phyloP scores from a whole-genome alignment of 1,140 invertebrate species.

The Formica exsecta region DNA sequence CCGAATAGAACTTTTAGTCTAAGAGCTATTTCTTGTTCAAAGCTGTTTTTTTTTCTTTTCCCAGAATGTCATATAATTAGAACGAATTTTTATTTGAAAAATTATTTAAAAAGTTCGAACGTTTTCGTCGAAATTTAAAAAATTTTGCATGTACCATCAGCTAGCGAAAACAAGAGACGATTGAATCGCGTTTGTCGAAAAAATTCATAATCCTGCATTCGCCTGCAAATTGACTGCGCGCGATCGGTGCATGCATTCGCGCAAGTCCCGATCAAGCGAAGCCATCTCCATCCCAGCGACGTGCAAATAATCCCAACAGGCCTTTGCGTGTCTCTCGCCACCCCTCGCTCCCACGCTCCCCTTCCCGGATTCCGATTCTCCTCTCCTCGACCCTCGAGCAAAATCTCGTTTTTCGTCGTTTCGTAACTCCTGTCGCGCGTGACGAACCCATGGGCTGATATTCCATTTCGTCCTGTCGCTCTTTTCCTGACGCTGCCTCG shows the following conservation, averaged over 20 bases:
- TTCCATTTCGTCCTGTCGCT: constrained; percentile 66
- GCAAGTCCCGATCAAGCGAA: constrained; percentile 16
- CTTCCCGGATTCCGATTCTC: constrained; percentile 34
- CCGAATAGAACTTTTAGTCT: constrained; percentile 19
- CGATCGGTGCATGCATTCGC: constrained; percentile 19
- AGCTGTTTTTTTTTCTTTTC: background rate
- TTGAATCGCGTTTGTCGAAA: constrained; percentile 43
- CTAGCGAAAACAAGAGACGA: background rate
- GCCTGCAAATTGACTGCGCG: constrained; percentile 38
- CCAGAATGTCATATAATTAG: background rate
- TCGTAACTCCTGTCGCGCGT: constrained; percentile 70
- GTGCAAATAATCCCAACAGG: constrained; percentile 72
- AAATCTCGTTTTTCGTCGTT: constrained; percentile 65
- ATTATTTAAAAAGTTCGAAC: background rate
- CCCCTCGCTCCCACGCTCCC: constrained; percentile 18
- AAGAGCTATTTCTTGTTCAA: background rate
- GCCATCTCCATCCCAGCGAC: constrained; percentile 48
- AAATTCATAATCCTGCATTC: constrained; percentile 51
- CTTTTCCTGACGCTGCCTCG: constrained; percentile 50
- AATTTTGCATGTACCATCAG: background rate
- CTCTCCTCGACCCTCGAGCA: constrained; percentile 55
- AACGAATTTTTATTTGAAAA: background rate
- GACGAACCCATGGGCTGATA: constrained; percentile 67
- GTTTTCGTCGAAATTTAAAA: background rate
- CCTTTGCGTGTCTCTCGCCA: constrained; percentile 46